Conservation (phyloP, 30 jellyfish, hydroid and myxozoan species). For the Catostylus mosaicus region DNA sequence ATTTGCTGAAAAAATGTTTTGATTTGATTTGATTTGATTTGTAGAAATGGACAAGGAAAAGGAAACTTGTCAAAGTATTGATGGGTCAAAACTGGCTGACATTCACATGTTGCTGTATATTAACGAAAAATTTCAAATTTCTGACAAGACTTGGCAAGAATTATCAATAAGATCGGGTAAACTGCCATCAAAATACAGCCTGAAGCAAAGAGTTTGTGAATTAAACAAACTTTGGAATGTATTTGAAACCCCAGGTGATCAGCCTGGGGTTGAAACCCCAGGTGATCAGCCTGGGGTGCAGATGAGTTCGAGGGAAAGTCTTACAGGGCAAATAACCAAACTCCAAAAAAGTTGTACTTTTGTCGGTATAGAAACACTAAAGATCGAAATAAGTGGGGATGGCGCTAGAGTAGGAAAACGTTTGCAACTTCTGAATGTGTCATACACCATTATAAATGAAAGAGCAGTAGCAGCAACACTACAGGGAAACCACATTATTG, state of each 20-base stretch:
- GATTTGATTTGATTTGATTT: too few relatives aligned
- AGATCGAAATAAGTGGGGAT: conserved; percentile 26
- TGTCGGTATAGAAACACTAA: background rate
- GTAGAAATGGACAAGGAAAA: too few relatives aligned
- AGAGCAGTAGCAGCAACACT: conserved; percentile 12
- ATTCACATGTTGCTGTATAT: too few relatives aligned
- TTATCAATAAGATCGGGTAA: too few relatives aligned
- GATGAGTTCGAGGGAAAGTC: background rate
- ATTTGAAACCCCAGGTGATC: background rate
- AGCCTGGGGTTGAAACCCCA: background rate
- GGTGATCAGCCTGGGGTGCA: background rate
- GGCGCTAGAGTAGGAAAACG: conserved; percentile 59
- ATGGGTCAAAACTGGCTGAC: too few relatives aligned
- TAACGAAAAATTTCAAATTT: too few relatives aligned
- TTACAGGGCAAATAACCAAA: background rate
- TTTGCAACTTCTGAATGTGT: conserved; percentile 22
- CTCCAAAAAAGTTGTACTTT: background rate
- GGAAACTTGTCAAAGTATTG: too few relatives aligned
- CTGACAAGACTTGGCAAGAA: too few relatives aligned
- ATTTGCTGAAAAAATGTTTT: too few relatives aligned
- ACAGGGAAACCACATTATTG: conserved; percentile 20
- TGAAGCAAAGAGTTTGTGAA: too few relatives aligned
- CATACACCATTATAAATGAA: conserved; percentile 35
- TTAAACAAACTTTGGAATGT: background rate
- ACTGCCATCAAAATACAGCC: too few relatives aligned